Conservation (phyloP, 2,888 invertebrate species). For the Norana najaformis region DNA sequence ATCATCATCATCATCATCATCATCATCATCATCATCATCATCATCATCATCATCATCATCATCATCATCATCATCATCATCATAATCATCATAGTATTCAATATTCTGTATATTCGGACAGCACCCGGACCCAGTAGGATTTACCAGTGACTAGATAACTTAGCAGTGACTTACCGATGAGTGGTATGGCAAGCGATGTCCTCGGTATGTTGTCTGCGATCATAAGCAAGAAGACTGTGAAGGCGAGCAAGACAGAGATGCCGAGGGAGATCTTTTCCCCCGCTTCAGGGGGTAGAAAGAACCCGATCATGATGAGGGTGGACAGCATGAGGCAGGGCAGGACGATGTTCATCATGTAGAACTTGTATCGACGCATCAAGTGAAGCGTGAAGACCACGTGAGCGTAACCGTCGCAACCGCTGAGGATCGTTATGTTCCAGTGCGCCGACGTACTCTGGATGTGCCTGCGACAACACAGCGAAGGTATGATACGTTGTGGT, state of each 20-base stretch:
- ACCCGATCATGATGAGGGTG: conserved; percentile 46
- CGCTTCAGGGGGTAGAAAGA: conserved; percentile 44
- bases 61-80: not conserved
- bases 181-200: conserved; percentile 45
- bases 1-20: conserved; percentile 31
- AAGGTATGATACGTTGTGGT: not conserved
- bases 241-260: conserved; percentile 47
- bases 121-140: too few species aligned
- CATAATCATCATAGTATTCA: not conserved
- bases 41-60: conserved; percentile 21
- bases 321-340: conserved; percentile 47
- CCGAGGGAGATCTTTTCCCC: conserved; percentile 48
- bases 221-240: conserved; percentile 47
- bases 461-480: conserved; percentile 33
- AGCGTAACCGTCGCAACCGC: conserved; percentile 42
- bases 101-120: too few species aligned
- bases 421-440: conserved; percentile 43
- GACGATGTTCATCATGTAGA: conserved; percentile 48
- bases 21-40: conserved; percentile 31
- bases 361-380: conserved; percentile 41
- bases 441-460: conserved; percentile 38
- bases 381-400: conserved; percentile 45
- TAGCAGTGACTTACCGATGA: conserved; percentile 42
- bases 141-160: not conserved
- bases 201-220: conserved; percentile 47